A percentile compares a stretch with the other conserved stretches of the same genome.
Conservation (phyloP, 1,140 invertebrate genomes). For the Carposina sasakii region DNA sequence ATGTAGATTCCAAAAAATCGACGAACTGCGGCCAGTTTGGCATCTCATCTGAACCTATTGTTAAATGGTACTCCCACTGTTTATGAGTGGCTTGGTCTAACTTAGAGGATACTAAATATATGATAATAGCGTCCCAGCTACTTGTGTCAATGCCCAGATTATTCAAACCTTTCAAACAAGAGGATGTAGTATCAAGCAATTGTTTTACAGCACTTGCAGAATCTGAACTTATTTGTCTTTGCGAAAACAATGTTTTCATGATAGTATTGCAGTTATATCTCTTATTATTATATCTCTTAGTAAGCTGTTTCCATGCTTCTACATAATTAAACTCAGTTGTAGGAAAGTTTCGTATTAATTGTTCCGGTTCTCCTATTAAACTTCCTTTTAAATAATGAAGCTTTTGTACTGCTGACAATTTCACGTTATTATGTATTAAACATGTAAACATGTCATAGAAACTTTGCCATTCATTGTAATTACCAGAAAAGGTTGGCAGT, state of each 20-base stretch:
- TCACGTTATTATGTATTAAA: constrained; percentile 24
- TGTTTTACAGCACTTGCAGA: constrained; percentile 17
- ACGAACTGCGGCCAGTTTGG: constrained; percentile 17
- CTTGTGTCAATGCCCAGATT: constrained; percentile 15
- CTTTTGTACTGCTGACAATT: constrained; percentile 20
- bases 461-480: constrained; percentile 33
- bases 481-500: constrained; percentile 23
- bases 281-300: constrained; percentile 22
- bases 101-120: constrained; percentile 26
- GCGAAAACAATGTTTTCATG: constrained; percentile 20
- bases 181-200: constrained; percentile 21
- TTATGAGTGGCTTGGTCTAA: constrained; percentile 22
- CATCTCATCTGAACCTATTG: constrained; percentile 11
- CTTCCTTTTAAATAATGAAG: constrained; percentile 27
- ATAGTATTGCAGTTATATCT: constrained; percentile 27
- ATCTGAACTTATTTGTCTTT: constrained; percentile 18
- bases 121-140: constrained; percentile 22
- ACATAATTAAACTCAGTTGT: constrained; percentile 22
- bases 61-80: constrained; percentile 25
- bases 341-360: constrained; percentile 15
- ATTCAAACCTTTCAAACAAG: constrained; percentile 21
- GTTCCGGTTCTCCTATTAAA: constrained; percentile 19
- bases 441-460: constrained; percentile 29
- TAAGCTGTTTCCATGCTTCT: constrained; percentile 22
- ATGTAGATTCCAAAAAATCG: constrained; percentile 27